A percentile compares a stretch with the other conserved stretches of the same genome.
These are phyloP conservation scores for Bimastos eiseni DNA, from an alignment of 2,888 invertebrate species.

Conservation along the genomic window DNA sequence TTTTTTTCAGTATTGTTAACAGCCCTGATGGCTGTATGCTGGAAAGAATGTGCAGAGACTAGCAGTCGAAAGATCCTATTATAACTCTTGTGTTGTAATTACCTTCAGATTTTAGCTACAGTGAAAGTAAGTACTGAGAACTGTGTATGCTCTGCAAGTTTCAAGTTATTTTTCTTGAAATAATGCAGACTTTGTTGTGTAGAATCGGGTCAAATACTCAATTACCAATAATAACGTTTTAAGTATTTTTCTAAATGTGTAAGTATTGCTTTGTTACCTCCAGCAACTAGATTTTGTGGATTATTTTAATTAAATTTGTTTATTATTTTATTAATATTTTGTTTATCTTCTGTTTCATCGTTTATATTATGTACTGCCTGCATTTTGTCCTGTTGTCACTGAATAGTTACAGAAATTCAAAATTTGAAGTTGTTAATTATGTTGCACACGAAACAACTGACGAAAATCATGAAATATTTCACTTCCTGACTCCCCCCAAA, in stretches of 20 bases:
- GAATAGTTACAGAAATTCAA: not conserved
- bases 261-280: not conserved
- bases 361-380: constrained; percentile 13
- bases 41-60: not conserved
- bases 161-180: not conserved
- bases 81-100: not conserved
- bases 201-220: not conserved
- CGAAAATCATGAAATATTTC: no score
- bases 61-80: no score
- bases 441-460: not conserved
- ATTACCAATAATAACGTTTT: constrained; percentile 13
- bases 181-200: not conserved
- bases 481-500: no score
- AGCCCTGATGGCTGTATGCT: not conserved
- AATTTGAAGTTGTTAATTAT: not conserved
- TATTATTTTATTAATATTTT: constrained; percentile 10
- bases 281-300: not conserved
- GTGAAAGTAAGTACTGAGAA: not conserved
- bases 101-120: not conserved
- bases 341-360: not conserved
- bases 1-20: no score
- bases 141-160: not conserved
- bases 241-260: not conserved
- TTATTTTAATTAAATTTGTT: not conserved
- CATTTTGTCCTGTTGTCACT: not conserved